Conservation (phyloP, 2,888 invertebrate genomes). For the Drosophila peninsularis region DNA sequence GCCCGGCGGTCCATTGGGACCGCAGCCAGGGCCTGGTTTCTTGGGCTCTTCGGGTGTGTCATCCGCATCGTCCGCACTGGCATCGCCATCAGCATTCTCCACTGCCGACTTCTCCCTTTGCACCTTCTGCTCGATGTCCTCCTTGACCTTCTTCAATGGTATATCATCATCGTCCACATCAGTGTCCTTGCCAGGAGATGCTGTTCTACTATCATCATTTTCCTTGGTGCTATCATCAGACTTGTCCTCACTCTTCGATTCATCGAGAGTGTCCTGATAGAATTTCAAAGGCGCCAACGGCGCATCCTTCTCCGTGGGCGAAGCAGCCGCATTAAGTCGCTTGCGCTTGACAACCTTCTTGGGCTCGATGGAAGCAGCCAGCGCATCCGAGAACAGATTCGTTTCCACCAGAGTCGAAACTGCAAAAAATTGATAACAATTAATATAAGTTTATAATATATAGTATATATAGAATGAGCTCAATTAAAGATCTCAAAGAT, state of each 20-base stretch:
- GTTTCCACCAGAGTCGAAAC: slow-evolving; percentile 93
- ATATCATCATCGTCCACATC: slow-evolving; percentile 84
- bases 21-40: slow-evolving; percentile 84
- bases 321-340: slow-evolving; percentile 87
- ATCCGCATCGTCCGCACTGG: slow-evolving; percentile 61
- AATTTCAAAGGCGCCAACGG: slow-evolving; percentile 90
- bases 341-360: slow-evolving; percentile 92
- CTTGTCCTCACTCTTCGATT: slow-evolving; percentile 82
- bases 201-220: slow-evolving; percentile 58
- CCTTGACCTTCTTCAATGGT: slow-evolving; percentile 83
- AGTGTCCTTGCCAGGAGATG: slow-evolving; percentile 62
- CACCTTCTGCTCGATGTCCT: slow-evolving; percentile 83
- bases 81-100: slow-evolving; percentile 27
- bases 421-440: slow-evolving; percentile 79
- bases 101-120: slow-evolving; percentile 68
- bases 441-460: not conserved
- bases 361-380: slow-evolving; percentile 90
- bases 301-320: slow-evolving; percentile 87
- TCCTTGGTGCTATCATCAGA: slow-evolving; percentile 70
- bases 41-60: slow-evolving; percentile 72
- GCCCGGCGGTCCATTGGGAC: slow-evolving; percentile 89
- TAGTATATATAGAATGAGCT: not conserved
- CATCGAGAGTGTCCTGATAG: slow-evolving; percentile 95
- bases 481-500: not conserved
- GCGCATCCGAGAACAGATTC: slow-evolving; percentile 96